Evolutionary conservation across 2,888 invertebrate species (phyloP), one percentile per base, ranked within the genome.

Genomic region (Euspilapteryx auroguttella): DNA sequence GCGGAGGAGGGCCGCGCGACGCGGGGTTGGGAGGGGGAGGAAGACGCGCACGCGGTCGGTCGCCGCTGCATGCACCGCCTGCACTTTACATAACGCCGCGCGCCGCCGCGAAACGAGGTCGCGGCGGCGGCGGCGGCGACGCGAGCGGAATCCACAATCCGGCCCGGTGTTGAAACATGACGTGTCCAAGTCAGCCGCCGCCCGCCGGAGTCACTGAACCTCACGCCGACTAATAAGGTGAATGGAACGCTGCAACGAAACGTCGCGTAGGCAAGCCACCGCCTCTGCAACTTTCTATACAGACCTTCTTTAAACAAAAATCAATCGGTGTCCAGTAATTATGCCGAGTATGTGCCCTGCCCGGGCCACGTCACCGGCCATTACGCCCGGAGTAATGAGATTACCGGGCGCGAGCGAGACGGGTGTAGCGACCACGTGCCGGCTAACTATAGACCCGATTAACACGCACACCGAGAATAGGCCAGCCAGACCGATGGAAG

Each of bases 21-120:
- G 69, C 69, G 69, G 69, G 66, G 63, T 45, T 46, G 36, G 29
- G 37, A 29, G 40, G 37, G 35, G 21, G 42, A 40, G 44, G 49
- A 49, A 46, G 47, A 46, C 49, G 52, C 59, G 56, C 68, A 64
- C 68, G 68, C 69, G 66, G 65, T 56, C 61, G 59, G 55, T 61
- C 68, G 68, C 61, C 48, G 55, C 59, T 63, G 63, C 65, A 62
- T 54, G 23, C 26, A 54, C 58, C 55, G 51, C 59, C n/a, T 58
- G 53, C 51, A 45, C 56, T 69, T 68, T 69, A 71, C 64, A 65
- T 66, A 68, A 66, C 59, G 63, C 55, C 59, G 66, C 62, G 58
- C 45, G 44, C 37, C 44, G 43, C 45, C 45, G 48, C 50, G 51
- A 52, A 69, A 61, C 58, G 69, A 65, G 71, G 71, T 68, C 71